Percentiles rank a stretch among this genome's conserved stretches.
These are phyloP conservation scores for Misgurnus anguillicaudatus DNA, from an alignment of 2,113 vertebrate genomes.

Conservation along the genomic window DNA sequence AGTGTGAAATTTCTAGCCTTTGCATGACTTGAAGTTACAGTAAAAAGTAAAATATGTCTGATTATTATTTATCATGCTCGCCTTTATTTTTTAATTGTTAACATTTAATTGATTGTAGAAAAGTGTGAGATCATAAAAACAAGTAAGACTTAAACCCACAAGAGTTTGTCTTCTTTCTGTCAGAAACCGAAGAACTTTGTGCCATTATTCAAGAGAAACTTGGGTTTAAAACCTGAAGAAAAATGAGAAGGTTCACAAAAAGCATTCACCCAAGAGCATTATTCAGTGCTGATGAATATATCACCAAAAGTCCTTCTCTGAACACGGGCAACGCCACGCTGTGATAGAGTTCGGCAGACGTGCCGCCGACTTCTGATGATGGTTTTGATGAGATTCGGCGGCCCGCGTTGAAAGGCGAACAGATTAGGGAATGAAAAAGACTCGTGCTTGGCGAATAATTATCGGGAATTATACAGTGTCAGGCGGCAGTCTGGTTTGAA, in stretches of 20 bases:
- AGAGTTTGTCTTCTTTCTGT: neutral
- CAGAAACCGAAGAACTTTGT: neutral
- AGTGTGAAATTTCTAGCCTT: neutral
- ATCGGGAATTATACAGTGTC: conserved; percentile 64
- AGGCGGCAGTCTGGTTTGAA: conserved; percentile 61
- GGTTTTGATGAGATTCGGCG: conserved; percentile 57
- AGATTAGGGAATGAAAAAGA: conserved; percentile 52
- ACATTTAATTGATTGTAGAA: neutral
- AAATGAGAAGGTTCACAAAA: neutral
- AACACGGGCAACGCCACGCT: conserved; percentile 35
- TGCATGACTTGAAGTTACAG: neutral
- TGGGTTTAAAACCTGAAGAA: neutral
- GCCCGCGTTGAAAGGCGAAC: conserved; percentile 61
- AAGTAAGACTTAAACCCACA: too few species aligned
- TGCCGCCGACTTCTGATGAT: conserved; percentile 33
- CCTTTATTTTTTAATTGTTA: neutral
- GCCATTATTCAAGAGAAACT: conserved; percentile 21
- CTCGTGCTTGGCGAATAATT: conserved; percentile 69
- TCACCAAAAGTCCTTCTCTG: conserved; percentile 44
- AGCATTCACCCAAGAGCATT: conserved; percentile 31
- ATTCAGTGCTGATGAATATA: conserved; percentile 46
- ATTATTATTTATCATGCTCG: too few species aligned
- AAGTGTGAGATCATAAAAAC: neutral
- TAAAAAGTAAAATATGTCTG: too few species aligned
- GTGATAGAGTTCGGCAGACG: conserved; percentile 12